Evolutionary conservation across 2,888 invertebrate species (phyloP).

Genomic region (Selenia dentaria): DNA sequence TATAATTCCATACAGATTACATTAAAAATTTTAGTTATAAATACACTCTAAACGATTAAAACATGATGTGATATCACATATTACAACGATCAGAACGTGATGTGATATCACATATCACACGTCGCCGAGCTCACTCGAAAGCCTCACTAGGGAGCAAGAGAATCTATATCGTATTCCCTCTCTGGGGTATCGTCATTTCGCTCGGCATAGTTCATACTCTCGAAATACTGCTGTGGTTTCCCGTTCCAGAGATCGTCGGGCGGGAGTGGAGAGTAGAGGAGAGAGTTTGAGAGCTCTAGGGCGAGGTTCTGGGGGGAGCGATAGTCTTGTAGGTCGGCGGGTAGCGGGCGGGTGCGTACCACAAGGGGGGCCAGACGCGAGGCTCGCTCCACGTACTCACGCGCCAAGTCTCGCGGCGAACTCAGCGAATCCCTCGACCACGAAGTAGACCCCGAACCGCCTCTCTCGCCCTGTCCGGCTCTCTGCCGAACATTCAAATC

Average conservation of each 20-base stretch:
- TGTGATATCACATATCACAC: no score
- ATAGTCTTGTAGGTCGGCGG: neutral
- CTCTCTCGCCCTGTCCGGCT: conserved; percentile 22
- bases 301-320: conserved; percentile 59
- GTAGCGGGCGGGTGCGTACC: conserved; percentile 36
- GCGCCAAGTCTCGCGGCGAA: conserved; percentile 36
- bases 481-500: conserved; percentile 33
- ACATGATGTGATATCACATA: no score
- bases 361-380: conserved; percentile 62
- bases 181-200: neutral
- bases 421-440: neutral
- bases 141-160: conserved; percentile 50
- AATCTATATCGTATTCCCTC: conserved; percentile 55
- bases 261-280: conserved; percentile 52
- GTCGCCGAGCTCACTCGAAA: neutral
- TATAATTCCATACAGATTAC: conserved; percentile 11
- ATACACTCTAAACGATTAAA: no score
- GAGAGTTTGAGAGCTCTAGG: conserved; percentile 55
- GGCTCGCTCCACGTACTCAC: conserved; percentile 70
- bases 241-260: conserved; percentile 84
- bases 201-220: conserved; percentile 85
- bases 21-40: conserved; percentile 22
- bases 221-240: conserved; percentile 85
- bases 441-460: neutral
- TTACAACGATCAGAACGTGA: no score